Conservation (phyloP, 1,140 invertebrate species). For the Reticulitermes speratus region DNA sequence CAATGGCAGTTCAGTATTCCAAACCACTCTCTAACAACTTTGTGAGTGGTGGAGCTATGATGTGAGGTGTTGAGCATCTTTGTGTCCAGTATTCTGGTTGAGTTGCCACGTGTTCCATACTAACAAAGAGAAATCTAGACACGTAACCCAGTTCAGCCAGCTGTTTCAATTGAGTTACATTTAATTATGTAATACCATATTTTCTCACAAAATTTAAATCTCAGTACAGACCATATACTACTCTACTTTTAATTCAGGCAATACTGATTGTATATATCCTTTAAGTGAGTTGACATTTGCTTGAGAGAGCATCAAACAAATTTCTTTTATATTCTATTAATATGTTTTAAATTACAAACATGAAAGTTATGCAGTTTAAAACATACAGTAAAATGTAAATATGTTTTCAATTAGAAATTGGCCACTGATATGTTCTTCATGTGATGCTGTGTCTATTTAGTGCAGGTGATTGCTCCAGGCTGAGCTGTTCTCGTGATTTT, state of each 20-base stretch:
- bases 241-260: too few species aligned
- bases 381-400: not conserved
- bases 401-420: not conserved
- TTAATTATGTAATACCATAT: not conserved
- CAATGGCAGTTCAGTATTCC: constrained; percentile 28
- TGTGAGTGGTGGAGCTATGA: constrained; percentile 25
- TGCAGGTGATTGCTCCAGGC: not conserved
- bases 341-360: too few species aligned
- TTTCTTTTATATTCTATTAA: not conserved
- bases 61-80: constrained; percentile 11
- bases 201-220: not conserved
- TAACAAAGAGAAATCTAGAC: not conserved
- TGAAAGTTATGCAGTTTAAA: not conserved
- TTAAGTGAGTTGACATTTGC: not conserved
- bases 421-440: too few species aligned
- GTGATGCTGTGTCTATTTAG: not conserved
- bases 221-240: not conserved
- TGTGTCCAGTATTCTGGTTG: not conserved
- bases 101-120: not conserved
- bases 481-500: not conserved
- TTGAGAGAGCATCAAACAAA: not conserved
- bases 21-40: constrained; percentile 30
- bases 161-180: not conserved
- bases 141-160: not conserved
- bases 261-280: not conserved